Evolutionary conservation across 2,113 vertebrate genomes (phyloP).

Genomic region (Rhabdornis inornatus): DNA sequence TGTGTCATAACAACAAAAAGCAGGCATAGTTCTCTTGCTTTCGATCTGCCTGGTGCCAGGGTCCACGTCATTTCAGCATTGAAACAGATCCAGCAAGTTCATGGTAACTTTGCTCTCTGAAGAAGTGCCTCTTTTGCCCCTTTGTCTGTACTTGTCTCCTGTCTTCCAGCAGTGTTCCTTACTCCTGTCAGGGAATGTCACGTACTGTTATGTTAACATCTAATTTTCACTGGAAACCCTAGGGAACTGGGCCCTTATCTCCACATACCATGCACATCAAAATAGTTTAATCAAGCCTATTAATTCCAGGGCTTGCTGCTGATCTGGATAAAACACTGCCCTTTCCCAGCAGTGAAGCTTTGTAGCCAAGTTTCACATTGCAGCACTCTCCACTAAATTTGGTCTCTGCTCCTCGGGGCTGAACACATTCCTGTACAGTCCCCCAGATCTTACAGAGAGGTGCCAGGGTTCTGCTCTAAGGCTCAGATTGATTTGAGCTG

Average conservation of each 20-base stretch:
- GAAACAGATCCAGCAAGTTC: not conserved
- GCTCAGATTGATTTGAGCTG: not conserved
- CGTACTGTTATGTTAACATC: conserved; percentile 12
- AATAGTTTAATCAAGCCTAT: conserved; percentile 23
- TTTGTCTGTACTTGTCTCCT: not conserved
- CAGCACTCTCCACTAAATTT: not conserved
- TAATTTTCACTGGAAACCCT: conserved; percentile 24
- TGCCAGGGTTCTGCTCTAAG: not conserved
- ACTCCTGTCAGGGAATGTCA: not conserved
- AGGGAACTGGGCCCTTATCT: conserved; percentile 28
- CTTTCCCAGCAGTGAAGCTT: conserved; percentile 26
- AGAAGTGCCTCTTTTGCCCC: not conserved
- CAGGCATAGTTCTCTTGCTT: conserved; percentile 43
- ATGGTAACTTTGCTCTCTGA: not conserved
- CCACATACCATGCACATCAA: conserved; percentile 45
- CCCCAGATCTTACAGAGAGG: not conserved
- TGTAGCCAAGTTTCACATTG: not conserved
- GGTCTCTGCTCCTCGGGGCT: not conserved
- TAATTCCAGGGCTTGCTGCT: conserved; percentile 37
- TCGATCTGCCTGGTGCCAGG: not conserved
- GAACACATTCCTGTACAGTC: not conserved
- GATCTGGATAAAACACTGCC: not conserved
- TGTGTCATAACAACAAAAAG: conserved; percentile 67
- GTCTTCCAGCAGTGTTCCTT: not conserved
- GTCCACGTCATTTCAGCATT: not conserved